Evolutionary conservation across 2,888 invertebrate species (phyloP).

Genomic region (Heliothis peltigera): DNA sequence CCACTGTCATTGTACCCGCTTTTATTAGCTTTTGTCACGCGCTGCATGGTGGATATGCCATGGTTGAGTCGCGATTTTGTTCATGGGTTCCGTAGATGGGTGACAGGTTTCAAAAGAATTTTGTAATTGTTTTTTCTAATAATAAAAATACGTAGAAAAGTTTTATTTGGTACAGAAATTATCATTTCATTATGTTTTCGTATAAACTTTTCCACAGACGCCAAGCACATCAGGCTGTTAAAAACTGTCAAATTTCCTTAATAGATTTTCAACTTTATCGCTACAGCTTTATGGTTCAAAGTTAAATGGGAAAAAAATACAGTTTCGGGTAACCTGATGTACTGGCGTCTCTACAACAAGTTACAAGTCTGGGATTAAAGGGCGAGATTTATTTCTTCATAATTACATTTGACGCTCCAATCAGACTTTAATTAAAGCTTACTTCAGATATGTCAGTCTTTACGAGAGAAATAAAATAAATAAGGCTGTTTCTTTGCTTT

Average conservation of each 20-base stretch:
- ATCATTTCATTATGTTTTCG: no score
- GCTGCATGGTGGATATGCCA: slow-evolving; percentile 50
- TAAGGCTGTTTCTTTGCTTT: slow-evolving; percentile 8
- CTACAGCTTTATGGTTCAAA: no score
- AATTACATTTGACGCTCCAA: background rate
- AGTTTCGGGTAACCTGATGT: no score
- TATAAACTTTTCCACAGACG: no score
- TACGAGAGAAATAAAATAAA: slow-evolving; percentile 17
- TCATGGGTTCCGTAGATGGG: slow-evolving; percentile 56
- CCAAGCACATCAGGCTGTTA: no score
- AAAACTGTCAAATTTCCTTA: no score
- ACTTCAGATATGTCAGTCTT: background rate
- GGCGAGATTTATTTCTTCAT: background rate
- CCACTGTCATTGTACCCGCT: slow-evolving; percentile 70
- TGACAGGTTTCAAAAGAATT: slow-evolving; percentile 38
- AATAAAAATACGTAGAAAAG: no score
- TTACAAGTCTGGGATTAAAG: background rate
- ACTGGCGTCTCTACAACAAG: no score
- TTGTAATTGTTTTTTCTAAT: no score
- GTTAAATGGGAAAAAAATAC: no score
- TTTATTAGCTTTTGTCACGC: slow-evolving; percentile 79
- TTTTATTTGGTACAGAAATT: no score
- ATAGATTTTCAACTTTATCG: no score
- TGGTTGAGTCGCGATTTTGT: slow-evolving; percentile 32
- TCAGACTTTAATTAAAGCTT: background rate